These are phyloP conservation scores for Ciconia stormi DNA, from an alignment of 2,113 vertebrate genomes.

Conservation along the genomic window DNA sequence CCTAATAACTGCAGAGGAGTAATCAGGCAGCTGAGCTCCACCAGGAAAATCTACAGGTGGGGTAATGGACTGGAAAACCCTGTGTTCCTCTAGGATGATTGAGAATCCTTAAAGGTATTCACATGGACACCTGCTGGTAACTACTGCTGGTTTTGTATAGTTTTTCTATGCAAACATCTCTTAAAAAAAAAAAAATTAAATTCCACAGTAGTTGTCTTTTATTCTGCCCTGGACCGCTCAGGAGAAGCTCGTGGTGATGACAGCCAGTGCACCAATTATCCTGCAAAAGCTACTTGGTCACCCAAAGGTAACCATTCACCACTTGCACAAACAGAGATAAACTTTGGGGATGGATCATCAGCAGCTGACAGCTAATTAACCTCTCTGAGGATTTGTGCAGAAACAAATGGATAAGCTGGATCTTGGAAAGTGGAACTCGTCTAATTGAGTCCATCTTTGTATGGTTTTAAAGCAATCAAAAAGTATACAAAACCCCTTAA, in stretches of 20 bases:
- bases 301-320: neutral
- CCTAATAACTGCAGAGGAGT: neutral
- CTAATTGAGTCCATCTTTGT: neutral
- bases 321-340: neutral
- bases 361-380: neutral
- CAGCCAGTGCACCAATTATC: neutral
- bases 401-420: neutral
- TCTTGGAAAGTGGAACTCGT: neutral
- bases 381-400: neutral
- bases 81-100: neutral
- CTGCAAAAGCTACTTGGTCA: neutral
- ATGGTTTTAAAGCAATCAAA: neutral
- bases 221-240: neutral
- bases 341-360: neutral
- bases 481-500: neutral
- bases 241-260: neutral
- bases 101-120: neutral
- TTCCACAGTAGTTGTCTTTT: neutral
- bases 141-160: neutral
- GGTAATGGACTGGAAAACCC: neutral
- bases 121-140: neutral
- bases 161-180: neutral
- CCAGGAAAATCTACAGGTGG: neutral
- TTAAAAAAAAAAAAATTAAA: neutral
- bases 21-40: neutral